These are phyloP conservation scores for Formica exsecta DNA, from an alignment of 1,140 invertebrate genomes.

Conservation along the genomic window DNA sequence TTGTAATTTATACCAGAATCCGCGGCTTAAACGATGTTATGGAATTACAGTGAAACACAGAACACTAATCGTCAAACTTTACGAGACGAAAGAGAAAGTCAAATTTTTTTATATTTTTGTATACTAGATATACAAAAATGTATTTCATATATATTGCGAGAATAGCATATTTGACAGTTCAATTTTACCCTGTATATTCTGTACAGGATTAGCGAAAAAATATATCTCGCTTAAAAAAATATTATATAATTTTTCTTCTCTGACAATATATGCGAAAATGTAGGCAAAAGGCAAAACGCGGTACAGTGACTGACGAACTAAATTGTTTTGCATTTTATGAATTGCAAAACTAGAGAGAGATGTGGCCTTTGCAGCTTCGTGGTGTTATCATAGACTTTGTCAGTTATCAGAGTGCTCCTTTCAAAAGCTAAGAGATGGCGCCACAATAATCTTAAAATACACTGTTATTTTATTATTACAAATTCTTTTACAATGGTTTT, in stretches of 20 bases:
- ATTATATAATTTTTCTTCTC: too few relatives aligned
- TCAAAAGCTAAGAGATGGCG: slow-evolving; percentile 40
- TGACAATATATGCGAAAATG: too few relatives aligned
- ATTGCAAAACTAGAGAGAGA: slow-evolving; percentile 10
- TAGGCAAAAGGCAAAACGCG: too few relatives aligned
- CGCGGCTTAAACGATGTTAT: background rate
- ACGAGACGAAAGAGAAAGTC: too few relatives aligned
- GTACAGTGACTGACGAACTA: background rate
- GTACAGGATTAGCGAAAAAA: too few relatives aligned
- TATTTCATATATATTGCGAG: too few relatives aligned
- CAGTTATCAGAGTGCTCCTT: background rate
- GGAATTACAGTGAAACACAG: background rate
- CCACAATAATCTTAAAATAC: slow-evolving; percentile 12
- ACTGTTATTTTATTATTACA: background rate
- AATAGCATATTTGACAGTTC: too few relatives aligned
- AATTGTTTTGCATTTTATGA: slow-evolving; percentile 27
- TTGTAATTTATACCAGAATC: slow-evolving; percentile 12
- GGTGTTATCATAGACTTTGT: slow-evolving; percentile 26
- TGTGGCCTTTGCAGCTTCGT: background rate
- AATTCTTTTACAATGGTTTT: background rate
- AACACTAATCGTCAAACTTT: too few relatives aligned
- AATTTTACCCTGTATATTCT: too few relatives aligned
- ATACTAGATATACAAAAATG: too few relatives aligned
- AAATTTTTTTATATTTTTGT: too few relatives aligned
- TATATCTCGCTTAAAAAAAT: too few relatives aligned